phyloP scores from a whole-genome alignment of 2,888 invertebrate species.

The Fragum sueziense region DNA sequence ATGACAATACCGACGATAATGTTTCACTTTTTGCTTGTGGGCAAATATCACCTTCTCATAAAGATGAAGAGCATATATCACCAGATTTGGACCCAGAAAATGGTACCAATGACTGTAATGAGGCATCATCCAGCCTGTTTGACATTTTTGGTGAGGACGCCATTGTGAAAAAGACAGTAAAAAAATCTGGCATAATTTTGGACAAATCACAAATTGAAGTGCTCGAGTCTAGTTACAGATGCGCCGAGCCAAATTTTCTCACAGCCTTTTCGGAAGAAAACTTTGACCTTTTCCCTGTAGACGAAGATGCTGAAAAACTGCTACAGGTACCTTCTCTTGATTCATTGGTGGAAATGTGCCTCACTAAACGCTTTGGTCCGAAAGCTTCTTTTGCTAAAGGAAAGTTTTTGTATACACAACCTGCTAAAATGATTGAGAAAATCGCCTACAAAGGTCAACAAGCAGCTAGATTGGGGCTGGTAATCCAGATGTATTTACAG shows the following conservation, averaged over 20 bases:
- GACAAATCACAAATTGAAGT: slow-evolving; percentile 31
- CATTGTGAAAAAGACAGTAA: background rate
- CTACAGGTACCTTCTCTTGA: slow-evolving; percentile 41
- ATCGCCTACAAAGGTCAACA: slow-evolving; percentile 44
- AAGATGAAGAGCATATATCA: no score
- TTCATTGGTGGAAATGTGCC: slow-evolving; percentile 29
- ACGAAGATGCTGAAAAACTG: slow-evolving; percentile 26
- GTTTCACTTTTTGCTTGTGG: no score
- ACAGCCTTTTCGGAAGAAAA: slow-evolving; percentile 43
- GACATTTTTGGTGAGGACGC: slow-evolving; percentile 35
- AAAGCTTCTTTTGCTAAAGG: slow-evolving; percentile 42
- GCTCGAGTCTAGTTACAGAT: slow-evolving; percentile 21
- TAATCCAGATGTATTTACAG: slow-evolving; percentile 35
- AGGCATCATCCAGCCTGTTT: no score
- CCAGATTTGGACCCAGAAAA: no score
- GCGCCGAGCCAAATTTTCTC: slow-evolving; percentile 39
- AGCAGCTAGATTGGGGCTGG: slow-evolving; percentile 32
- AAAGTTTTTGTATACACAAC: slow-evolving; percentile 33
- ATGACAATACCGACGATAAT: no score
- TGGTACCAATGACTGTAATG: no score
- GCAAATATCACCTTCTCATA: no score
- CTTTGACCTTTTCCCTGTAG: slow-evolving; percentile 19
- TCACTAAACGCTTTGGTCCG: slow-evolving; percentile 27
- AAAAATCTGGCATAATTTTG: slow-evolving; percentile 13
- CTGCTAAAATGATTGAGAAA: slow-evolving; percentile 49